Base-by-base conservation (phyloP, 2,888 invertebrate species). In the Dasysyrphus albostriatus region DNA sequence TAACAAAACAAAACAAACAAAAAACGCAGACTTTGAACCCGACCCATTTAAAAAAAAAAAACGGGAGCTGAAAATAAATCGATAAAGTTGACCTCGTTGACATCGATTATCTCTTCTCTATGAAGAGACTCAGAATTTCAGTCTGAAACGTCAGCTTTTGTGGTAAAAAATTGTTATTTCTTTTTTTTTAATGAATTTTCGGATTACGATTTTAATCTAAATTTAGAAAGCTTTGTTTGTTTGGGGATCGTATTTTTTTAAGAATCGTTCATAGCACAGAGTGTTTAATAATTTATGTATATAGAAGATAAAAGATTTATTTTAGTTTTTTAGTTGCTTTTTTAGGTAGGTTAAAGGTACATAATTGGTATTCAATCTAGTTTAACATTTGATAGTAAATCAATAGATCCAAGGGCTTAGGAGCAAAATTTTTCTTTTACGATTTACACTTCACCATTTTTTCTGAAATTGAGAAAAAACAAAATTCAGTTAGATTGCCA, bases 41-140 rank as follows among this genome's bases (percentile, higher is more conserved):
- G 59, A 59, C 29, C 3, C n/a, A 44, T 39, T 61, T 24, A 4
- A 24, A 39, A 37, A 1, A 10, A n/a, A n/a, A n/a, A n/a, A n/a
- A n/a, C n/a, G 6, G 5, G 24, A 47, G 44, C 63, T 44, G 3
- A 63, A 44, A 63, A 16, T 32, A 32, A 75, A 75, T 75, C 69
- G 61, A 75, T 75, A 54, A 75, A 59, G 59, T 37, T 69, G 59
- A 82, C 79, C 61, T 61, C 19, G 44, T 49, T 54, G 83, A 74
- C 74, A 74, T 69, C 42, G 59, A 61, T 63, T 74, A 63, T 79
- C 83, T 19, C 44, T 12, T 69, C 6, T 32, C 37, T 29, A 47
- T 34, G 69, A 44, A 2, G n/a, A 47, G 32, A 61, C 69, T 44
- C 5, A 39, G 61, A 78, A 34, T 34, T 37, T 54, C 34, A 70